Evolutionary conservation across 2,797 vertebrate genomes (phyloP), one percentile per base, ranked within the genome.

Genomic region (Neosilurus mollespiculum): DNA sequence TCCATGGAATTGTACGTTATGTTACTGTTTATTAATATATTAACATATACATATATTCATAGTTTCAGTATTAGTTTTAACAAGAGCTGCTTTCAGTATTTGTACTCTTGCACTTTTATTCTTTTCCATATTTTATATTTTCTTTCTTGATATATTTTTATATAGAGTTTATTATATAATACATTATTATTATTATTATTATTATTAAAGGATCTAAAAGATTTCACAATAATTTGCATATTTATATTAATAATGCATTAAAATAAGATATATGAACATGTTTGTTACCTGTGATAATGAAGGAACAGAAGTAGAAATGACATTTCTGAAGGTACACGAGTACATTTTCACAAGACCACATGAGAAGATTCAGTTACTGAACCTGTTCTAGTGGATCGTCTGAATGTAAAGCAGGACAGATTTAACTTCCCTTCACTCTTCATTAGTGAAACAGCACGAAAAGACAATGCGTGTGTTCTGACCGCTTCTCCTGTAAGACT

Each of bases 181-280:
- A 24, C 26, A 16, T 14, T 49, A 11, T 65, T 78, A 18, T 51
- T 64, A 78, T 43, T 43, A 43, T 43, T 43, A 18, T 14, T 51
- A 11, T 65, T 78, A 18, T 51, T 64, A 78, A 64, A 64, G 10
- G 56, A 43, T 77, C 51, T 26, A 72, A 54, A 72, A 10, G n/a
- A 6, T 59, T 59, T 56, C 16, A 53, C 0, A 26, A 18, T 75
- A 34, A 5, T 34, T 15, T 54, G 26, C 8, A 24, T 54, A 18
- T n/a, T 51, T 20, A 16, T 53, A 18, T 20, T 34, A n/a, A n/a
- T n/a, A 77, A n/a, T 59, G 9, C 15, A 56, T 22, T 37, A 22
- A 9, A 11, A 59, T 20, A 12, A 1, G 14, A 30, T 61, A 30
- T 53, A 12, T 26, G 59, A 51, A 18, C 37, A 51, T 51, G 18